A percentile compares a stretch with the other conserved stretches of the same genome.
Evolutionary conservation across 2,113 vertebrate species (phyloP).

Genomic region (Rhabdornis inornatus): DNA sequence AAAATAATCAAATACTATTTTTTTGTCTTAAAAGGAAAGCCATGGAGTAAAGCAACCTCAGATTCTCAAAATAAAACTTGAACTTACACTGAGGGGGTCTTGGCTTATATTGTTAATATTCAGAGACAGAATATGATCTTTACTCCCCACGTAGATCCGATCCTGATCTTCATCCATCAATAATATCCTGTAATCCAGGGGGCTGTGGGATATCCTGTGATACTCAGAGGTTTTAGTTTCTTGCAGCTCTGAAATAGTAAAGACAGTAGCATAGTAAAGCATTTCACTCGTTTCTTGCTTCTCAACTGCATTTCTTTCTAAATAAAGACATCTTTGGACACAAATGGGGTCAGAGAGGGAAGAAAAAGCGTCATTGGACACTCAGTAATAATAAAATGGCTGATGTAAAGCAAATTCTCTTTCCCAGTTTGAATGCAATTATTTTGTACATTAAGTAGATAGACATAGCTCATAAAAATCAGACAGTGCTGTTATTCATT

Average conservation of each 20-base stretch:
- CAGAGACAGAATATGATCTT: conserved; percentile 94
- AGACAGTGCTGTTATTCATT: background rate
- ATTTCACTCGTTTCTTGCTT: background rate
- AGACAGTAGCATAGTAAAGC: background rate
- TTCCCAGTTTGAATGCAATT: background rate
- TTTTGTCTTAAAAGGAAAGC: background rate
- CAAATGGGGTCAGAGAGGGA: background rate
- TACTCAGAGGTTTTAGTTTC: conserved; percentile 86
- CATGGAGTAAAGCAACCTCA: background rate
- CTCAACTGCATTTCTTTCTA: background rate
- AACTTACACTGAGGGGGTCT: conserved; percentile 86
- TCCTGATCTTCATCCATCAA: conserved; percentile 99
- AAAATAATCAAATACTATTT: background rate
- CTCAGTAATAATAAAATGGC: background rate
- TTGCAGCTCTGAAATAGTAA: conserved; percentile 83
- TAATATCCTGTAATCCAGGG: conserved; percentile 96
- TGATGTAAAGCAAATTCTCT: background rate
- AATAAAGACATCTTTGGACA: background rate
- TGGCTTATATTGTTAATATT: conserved; percentile 98
- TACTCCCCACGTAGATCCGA: conserved; percentile 95
- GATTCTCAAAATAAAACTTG: background rate
- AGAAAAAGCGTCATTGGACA: background rate
- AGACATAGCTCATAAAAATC: background rate
- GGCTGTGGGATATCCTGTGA: conserved; percentile 84
- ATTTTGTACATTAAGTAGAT: background rate